Conservation (phyloP, 1,140 invertebrate species). For the Gyrodactylus salaris region DNA sequence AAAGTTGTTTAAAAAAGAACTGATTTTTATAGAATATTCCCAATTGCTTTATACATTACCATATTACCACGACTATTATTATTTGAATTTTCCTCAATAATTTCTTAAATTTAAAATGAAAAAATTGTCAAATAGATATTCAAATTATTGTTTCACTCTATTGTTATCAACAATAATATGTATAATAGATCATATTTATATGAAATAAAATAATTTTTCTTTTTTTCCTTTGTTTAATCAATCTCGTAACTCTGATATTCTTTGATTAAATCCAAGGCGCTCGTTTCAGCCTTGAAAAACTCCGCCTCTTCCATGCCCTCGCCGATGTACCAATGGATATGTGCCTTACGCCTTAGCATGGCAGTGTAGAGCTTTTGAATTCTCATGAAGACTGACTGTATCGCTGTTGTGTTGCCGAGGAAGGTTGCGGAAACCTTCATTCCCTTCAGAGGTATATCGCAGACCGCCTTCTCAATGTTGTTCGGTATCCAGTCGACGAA, state of each 20-base stretch:
- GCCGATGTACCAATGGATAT: conserved; percentile 40
- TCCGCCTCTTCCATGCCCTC: conserved; percentile 45
- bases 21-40: no score
- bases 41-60: no score
- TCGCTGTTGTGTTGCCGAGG: conserved; percentile 27
- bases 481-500: conserved; percentile 19
- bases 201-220: no score
- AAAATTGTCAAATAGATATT: no score
- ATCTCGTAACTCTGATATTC: conserved; percentile 40
- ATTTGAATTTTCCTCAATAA: no score
- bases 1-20: no score
- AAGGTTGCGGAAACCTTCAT: conserved; percentile 23
- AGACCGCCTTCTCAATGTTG: conserved; percentile 20
- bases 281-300: conserved; percentile 34
- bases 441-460: conserved; percentile 22
- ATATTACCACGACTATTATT: no score
- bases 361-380: conserved; percentile 36
- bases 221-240: no score
- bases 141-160: no score
- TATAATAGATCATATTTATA: no score
- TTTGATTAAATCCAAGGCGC: conserved; percentile 24
- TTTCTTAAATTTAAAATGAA: no score
- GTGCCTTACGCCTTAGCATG: conserved; percentile 38
- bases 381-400: conserved; percentile 38
- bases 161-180: no score